Percentiles rank a stretch among this genome's conserved stretches.
phyloP scores from a whole-genome alignment of 2,113 vertebrate species.

The Pterophyllum scalare region DNA sequence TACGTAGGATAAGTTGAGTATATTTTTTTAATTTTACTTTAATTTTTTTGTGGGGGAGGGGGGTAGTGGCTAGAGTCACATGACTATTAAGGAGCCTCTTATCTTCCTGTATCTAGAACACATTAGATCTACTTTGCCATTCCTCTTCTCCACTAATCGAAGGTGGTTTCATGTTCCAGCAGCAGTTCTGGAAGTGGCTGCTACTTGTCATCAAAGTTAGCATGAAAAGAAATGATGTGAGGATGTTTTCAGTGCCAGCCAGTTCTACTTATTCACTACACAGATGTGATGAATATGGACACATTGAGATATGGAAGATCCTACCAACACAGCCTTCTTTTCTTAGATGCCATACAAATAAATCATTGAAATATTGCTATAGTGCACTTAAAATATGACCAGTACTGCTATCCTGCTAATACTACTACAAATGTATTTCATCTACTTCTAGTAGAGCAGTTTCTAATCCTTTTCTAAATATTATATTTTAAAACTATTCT shows the following conservation, averaged over 20 bases:
- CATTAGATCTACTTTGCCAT: too few relatives aligned
- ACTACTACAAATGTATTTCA: neutral
- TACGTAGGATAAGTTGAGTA: too few relatives aligned
- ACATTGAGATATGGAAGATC: neutral
- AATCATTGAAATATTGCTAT: neutral
- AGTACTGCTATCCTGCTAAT: neutral
- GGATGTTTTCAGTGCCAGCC: slow-evolving; percentile 3
- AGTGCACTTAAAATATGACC: neutral
- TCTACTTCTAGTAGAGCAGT: neutral
- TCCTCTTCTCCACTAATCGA: too few relatives aligned
- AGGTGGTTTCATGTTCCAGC: too few relatives aligned
- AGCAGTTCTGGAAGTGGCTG: too few relatives aligned
- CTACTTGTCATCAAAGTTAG: too few relatives aligned
- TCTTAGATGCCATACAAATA: neutral
- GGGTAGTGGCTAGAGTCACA: too few relatives aligned
- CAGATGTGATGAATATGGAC: neutral
- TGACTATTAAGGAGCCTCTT: too few relatives aligned
- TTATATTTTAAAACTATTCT: neutral
- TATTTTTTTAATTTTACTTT: too few relatives aligned
- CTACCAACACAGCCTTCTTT: neutral
- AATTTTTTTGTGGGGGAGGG: too few relatives aligned
- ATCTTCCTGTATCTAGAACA: too few relatives aligned
- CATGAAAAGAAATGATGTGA: too few relatives aligned
- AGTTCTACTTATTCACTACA: neutral
- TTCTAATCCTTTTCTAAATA: neutral